Base-by-base conservation (phyloP, 2,888 invertebrate species). In the Aproaerema taeniolella region DNA sequence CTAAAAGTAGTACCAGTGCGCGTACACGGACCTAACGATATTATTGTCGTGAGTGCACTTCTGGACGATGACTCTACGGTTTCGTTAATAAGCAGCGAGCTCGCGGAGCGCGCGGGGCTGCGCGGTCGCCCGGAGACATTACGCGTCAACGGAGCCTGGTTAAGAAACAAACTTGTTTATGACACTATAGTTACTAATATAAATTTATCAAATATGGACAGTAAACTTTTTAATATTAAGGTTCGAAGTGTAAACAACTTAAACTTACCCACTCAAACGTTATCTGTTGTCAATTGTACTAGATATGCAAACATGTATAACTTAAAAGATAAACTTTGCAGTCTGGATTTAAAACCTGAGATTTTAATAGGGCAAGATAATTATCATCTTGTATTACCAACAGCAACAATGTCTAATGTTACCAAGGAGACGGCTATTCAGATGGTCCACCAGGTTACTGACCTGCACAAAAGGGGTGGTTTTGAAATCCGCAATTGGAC, bases 31-130 rank as follows among this genome's bases (percentile, higher is more conserved):
- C 28, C 28, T 7, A 7, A 7, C 5, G 49, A 53, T 30, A 36
- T 28, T 2, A 8, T 49, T 1, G 36, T 26, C 8, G 24, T 43
- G 1, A 38, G 15, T 31, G 58, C 54, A 7, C 37, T 59, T 1
- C 41, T 57, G 0, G 58, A 58, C 15, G 55, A 56, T 25, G 61
- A 54, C 1, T 47, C 57, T 0, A 50, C 52, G 1, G 52, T 55
- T 8, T 36, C 50, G 2, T 10, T 55, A 4, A 46, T 58, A 13
- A 48, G 46, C 29, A 16, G 14, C 0, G 20, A 29, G 6, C 38
- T 55, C 1, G 51, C 46, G 24, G 29, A 26, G 12, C 44, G 43
- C n/a, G n/a, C n/a, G n/a, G n/a, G n/a, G n/a, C n/a, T n/a, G n/a
- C n/a, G n/a, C n/a, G n/a, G n/a, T n/a, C n/a, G n/a, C n/a, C n/a